phyloP scores from a whole-genome alignment of 2,888 invertebrate species.

The Melanophora roralis region DNA sequence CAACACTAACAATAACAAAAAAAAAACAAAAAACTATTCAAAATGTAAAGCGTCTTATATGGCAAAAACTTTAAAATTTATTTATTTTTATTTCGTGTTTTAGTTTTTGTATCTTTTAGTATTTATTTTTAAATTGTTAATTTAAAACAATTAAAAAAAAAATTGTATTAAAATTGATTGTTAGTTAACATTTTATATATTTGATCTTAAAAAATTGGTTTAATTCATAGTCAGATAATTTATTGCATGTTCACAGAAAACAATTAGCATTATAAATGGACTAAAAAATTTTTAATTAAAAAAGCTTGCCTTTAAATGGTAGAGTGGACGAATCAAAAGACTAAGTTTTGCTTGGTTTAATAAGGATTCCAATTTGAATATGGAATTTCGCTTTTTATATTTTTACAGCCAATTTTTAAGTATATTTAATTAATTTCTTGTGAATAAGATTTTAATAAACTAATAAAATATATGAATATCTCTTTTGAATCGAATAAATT shows the following conservation, averaged over 20 bases:
- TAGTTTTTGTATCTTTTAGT: background rate
- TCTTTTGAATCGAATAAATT: too few relatives aligned
- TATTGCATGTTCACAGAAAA: too few relatives aligned
- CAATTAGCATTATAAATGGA: too few relatives aligned
- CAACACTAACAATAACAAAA: conserved; percentile 61
- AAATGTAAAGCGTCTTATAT: conserved; percentile 62
- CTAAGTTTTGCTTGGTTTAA: too few relatives aligned
- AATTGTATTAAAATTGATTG: conserved; percentile 5
- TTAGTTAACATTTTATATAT: conserved; percentile 25
- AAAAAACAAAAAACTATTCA: too few relatives aligned
- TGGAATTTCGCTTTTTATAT: too few relatives aligned
- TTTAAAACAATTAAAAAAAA: background rate
- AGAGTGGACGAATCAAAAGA: too few relatives aligned
- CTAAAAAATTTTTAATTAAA: background rate
- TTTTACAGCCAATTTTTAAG: too few relatives aligned
- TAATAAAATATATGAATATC: too few relatives aligned
- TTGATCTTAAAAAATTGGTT: background rate
- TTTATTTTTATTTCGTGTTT: background rate
- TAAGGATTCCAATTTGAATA: too few relatives aligned
- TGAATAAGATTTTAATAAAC: too few relatives aligned
- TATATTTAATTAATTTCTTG: too few relatives aligned
- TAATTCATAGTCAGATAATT: background rate
- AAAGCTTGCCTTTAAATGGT: background rate
- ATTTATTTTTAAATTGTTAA: conserved; percentile 38
- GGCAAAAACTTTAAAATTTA: conserved; percentile 50